phyloP scores from a whole-genome alignment of 2,113 vertebrate species.

The Phrynosoma platyrhinos region DNA sequence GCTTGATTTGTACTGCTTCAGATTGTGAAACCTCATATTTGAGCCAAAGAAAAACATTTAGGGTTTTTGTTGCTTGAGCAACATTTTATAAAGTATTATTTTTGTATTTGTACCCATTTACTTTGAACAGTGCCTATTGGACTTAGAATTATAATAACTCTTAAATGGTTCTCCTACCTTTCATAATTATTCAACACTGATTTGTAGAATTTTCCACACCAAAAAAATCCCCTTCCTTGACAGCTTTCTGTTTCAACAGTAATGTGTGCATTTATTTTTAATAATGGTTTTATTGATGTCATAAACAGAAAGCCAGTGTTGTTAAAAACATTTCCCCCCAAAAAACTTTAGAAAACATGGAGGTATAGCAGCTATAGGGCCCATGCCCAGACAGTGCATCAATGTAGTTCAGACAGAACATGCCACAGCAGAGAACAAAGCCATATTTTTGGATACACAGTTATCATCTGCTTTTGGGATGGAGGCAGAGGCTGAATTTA shows the following conservation, averaged over 20 bases:
- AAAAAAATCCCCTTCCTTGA: too few relatives aligned
- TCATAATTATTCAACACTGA: neutral
- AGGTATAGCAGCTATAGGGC: too few relatives aligned
- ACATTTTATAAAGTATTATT: neutral
- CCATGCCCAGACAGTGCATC: neutral
- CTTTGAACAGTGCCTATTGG: neutral
- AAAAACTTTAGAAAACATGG: too few relatives aligned
- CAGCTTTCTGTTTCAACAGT: too few relatives aligned
- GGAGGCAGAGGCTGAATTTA: too few relatives aligned
- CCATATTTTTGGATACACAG: neutral
- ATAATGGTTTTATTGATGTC: too few relatives aligned
- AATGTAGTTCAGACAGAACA: neutral
- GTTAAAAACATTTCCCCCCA: too few relatives aligned
- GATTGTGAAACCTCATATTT: neutral
- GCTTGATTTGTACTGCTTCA: neutral
- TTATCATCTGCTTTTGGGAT: neutral
- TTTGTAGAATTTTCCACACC: too few relatives aligned
- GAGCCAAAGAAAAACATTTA: neutral
- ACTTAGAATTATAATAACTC: too few relatives aligned
- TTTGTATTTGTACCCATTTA: neutral
- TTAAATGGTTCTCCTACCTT: neutral
- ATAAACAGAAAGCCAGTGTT: too few relatives aligned
- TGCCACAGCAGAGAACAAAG: neutral
- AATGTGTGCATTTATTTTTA: too few relatives aligned
- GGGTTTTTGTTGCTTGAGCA: neutral